Percentiles rank a stretch among this genome's conserved stretches.
Evolutionary conservation across 2,113 vertebrate genomes (phyloP).

Genomic region (Phycodurus eques): DNA sequence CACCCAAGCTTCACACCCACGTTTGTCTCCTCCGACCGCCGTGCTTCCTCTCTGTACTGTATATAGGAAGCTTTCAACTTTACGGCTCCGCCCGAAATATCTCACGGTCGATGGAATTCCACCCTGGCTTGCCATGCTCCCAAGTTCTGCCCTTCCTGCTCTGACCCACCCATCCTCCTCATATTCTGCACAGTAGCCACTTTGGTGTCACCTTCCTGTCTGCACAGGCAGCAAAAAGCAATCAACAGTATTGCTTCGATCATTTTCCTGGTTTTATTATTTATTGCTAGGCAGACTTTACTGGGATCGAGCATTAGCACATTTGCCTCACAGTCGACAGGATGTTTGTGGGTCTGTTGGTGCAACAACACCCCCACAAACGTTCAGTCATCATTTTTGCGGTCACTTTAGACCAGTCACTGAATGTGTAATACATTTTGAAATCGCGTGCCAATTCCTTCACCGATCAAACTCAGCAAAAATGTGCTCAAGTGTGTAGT

Average conservation of each 20-base stretch:
- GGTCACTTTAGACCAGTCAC: conserved; percentile 9
- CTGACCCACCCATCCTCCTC: conserved; percentile 52
- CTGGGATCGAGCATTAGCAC: not conserved
- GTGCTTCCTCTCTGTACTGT: conserved; percentile 19
- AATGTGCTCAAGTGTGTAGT: conserved; percentile 51
- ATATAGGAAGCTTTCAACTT: conserved; percentile 21
- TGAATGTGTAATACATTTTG: conserved; percentile 9
- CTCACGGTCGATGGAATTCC: conserved; percentile 45
- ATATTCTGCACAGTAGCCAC: conserved; percentile 23
- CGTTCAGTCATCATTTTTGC: not conserved
- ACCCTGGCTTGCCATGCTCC: conserved; percentile 21
- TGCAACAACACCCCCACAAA: not conserved
- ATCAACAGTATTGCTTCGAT: not conserved
- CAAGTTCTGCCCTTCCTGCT: conserved; percentile 13
- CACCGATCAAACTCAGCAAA: conserved; percentile 47
- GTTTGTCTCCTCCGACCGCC: not conserved
- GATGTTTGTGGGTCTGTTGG: not conserved
- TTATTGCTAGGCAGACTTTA: not conserved
- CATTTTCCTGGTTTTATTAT: not conserved
- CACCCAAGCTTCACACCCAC: not conserved
- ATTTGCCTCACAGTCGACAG: not conserved
- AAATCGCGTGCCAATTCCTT: not conserved
- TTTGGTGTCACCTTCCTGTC: conserved; percentile 24
- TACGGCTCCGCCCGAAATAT: conserved; percentile 17
- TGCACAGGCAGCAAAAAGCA: not conserved